Base-by-base conservation (phyloP, 1,140 invertebrate genomes). In the Drosophila kikkawai region DNA sequence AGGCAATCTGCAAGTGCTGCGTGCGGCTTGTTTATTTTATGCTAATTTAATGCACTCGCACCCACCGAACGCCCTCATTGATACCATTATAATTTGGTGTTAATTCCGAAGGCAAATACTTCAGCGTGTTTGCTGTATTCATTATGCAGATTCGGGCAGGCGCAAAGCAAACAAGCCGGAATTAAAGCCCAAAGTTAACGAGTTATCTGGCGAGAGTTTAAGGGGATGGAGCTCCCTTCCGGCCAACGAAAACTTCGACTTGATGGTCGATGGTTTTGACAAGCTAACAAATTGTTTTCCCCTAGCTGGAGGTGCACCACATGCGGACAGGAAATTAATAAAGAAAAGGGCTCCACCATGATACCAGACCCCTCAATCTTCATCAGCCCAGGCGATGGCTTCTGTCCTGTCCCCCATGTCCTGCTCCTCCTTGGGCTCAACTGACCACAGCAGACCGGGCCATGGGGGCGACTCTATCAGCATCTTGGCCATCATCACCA, bases 281-380 rank as follows among this genome's bases (percentile, higher is more conserved):
- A 90, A 79, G 80, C 85, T 79, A 88, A 90, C 84, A 88, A 88
- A 88, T 88, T 88, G 85, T 84, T 88, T 88, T 83, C 76, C 29
- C 84, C 60, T 67, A 74, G 80, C 85, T 88, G 87, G 85, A 84
- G 84, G 84, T 88, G 69, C 69, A 88, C 85, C 84, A 90, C 85
- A 88, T 88, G 81, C 78, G 82, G 82, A 80, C 80, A 88, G 85
- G 77, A 88, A 90, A 88, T 87, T 87, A 87, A 84, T 87, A 88
- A 88, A 84, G 75, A 88, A 88, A 88, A 71, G 78, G 65, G 69
- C 61, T 42, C 22, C 57, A 47, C 44, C 37, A 73, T 73, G 70
- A 73, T 57, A 29, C 56, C 64, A 51, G 55, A 42, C 70, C 70
- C 68, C 70, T 74, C 68, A 59, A 74, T 74, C 70, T 74, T 74